These are phyloP conservation scores for Florisuga fusca DNA, from an alignment of 2,797 vertebrate species.

Conservation along the genomic window DNA sequence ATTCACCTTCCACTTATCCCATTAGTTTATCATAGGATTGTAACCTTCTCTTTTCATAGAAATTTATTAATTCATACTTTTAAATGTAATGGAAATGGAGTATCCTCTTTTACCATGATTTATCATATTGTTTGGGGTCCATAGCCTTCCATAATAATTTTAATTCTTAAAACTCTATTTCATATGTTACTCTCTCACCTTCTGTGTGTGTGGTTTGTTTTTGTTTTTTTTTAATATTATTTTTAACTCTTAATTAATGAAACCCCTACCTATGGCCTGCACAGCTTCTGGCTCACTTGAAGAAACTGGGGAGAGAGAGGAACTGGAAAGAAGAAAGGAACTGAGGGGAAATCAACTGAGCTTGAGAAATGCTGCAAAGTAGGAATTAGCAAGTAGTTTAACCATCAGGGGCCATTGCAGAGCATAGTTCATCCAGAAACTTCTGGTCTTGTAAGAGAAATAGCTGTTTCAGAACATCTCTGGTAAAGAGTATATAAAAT, in stretches of 20 bases:
- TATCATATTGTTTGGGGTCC: not conserved
- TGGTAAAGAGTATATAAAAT: not conserved
- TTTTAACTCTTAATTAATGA: no score
- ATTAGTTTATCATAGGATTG: not conserved
- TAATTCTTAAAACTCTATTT: not conserved
- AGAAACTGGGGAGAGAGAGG: not conserved
- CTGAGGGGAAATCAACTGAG: not conserved
- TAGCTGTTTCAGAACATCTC: not conserved
- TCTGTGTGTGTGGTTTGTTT: accelerated
- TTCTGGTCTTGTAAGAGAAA: not conserved
- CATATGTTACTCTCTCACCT: accelerated
- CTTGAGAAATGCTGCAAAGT: not conserved
- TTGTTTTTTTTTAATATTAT: not conserved
- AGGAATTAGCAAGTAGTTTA: not conserved
- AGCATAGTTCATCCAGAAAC: not conserved
- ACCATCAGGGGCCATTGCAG: not conserved
- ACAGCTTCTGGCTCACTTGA: not conserved
- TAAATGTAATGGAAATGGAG: not conserved
- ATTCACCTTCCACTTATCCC: not conserved
- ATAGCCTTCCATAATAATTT: not conserved
- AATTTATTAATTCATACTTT: not conserved
- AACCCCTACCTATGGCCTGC: not conserved
- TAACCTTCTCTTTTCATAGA: not conserved
- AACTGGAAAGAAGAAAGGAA: not conserved
- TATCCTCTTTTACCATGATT: not conserved